Evolutionary conservation across 2,888 invertebrate species (phyloP).

Genomic region (Catocala fraxini): DNA sequence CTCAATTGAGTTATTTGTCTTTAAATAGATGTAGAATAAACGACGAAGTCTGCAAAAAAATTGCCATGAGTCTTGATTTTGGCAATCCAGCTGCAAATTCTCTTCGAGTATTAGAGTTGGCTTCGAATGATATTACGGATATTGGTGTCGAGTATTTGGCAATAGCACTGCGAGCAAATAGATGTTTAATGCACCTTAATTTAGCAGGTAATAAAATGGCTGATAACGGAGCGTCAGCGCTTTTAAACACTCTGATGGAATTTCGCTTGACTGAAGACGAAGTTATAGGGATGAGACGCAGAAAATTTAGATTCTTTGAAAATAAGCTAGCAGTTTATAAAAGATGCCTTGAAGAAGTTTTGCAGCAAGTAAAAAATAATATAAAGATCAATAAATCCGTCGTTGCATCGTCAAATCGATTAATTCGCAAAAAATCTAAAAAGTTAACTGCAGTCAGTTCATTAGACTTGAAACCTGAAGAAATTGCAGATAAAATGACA

Average conservation of each 20-base stretch:
- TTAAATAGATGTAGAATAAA: slow-evolving; percentile 63
- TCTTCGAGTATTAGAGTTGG: slow-evolving; percentile 60
- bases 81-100: slow-evolving; percentile 42
- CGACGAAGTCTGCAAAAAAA: slow-evolving; percentile 53
- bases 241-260: slow-evolving; percentile 11
- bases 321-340: slow-evolving; percentile 44
- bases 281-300: slow-evolving; percentile 29
- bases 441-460: no score
- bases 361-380: background rate
- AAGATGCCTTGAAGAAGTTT: slow-evolving; percentile 45
- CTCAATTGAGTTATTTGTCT: slow-evolving; percentile 62
- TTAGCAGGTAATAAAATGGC: slow-evolving; percentile 49
- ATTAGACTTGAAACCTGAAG: background rate
- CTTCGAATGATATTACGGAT: slow-evolving; percentile 60
- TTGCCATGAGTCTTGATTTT: slow-evolving; percentile 52
- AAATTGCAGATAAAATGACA: slow-evolving; percentile 44
- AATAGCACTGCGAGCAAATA: slow-evolving; percentile 16
- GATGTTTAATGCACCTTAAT: slow-evolving; percentile 47
- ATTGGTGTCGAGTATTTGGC: slow-evolving; percentile 7
- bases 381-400: no score
- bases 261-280: slow-evolving; percentile 13
- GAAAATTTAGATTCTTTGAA: slow-evolving; percentile 44
- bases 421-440: no score
- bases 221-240: slow-evolving; percentile 34
- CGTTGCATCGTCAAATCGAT: no score